Base-by-base conservation (phyloP, 2,797 vertebrate species). In the Pangasius larnaudii region DNA sequence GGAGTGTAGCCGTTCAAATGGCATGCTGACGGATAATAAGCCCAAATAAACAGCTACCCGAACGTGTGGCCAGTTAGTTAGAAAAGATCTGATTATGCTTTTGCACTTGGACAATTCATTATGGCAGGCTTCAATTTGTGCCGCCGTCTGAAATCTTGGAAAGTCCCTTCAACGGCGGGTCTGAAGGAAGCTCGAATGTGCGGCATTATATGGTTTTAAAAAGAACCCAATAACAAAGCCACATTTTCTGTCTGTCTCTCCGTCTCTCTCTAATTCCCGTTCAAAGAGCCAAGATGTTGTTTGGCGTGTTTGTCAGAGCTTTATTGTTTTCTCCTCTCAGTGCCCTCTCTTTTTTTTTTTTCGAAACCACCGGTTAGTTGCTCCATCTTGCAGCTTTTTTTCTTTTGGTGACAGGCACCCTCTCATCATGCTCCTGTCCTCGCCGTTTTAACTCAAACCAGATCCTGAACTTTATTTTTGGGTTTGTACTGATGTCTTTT, bases 351-450 rank as follows among this genome's bases (percentile, higher is more conserved):
- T 84, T 86, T 51, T 87, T 19, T 53, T 19, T 30, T 30, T 30
- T 13, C 3, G 3, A 80, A 91, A 87, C 84, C 59, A n/a, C 80
- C 33, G 63, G 46, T 80, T 84, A 84, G 61, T 72, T 65, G 81
- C 85, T 91, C 80, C n/a, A 5, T 69, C 72, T 13, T 51, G 46
- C 80, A 81, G 85, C 59, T 74, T 89, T 84, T 81, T 72, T 74
- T 80, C 69, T 86, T 46, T 39, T 80, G 86, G 77, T 86, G 87
- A 85, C 88, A 72, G 75, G 2, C 78, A 86, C 89, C 89, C 89
- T 91, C 84, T 90, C 91, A 91, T 92, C 91, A 85, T 67, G 61
- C 51, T 85, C n/a, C 74, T 72, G 77, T 81, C 67, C 30, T 65
- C 14, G n/a, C 85, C 75, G 19, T n/a, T 11, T 71, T 90, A 72